phyloP scores from a whole-genome alignment of 1,140 invertebrate species.

The Holcopasites calliopsidis region DNA sequence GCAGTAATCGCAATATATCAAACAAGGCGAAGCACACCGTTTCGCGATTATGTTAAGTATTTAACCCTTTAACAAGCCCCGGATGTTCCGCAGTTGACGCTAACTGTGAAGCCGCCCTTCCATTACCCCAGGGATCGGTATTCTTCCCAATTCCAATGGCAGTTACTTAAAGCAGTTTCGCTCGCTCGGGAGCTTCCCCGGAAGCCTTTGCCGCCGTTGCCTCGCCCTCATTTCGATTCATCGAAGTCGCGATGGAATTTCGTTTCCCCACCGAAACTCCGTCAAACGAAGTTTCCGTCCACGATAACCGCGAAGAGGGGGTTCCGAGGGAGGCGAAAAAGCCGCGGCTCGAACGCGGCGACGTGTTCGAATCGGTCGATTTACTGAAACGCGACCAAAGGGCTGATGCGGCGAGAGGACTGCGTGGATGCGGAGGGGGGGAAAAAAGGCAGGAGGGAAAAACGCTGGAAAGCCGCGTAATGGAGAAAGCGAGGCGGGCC shows the following conservation, averaged over 20 bases:
- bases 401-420: background rate
- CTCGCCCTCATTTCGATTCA: background rate
- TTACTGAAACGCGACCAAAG: background rate
- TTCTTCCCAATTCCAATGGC: background rate
- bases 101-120: too few species aligned
- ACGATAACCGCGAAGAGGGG: constrained; percentile 10
- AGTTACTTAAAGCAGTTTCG: background rate
- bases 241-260: constrained; percentile 11
- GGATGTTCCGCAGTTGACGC: too few species aligned
- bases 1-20: too few species aligned
- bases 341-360: constrained; percentile 7
- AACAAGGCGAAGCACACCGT: too few species aligned
- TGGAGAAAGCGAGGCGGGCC: background rate
- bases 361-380: constrained; percentile 15
- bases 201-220: background rate
- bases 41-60: too few species aligned
- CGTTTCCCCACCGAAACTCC: background rate
- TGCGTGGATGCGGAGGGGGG: too few species aligned
- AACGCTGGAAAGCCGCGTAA: constrained; percentile 22
- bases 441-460: background rate
- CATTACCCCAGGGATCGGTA: too few species aligned
- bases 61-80: too few species aligned
- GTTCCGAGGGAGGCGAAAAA: constrained; percentile 10
- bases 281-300: constrained; percentile 28
- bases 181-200: too few species aligned